phyloP scores from a whole-genome alignment of 2,113 vertebrate species.

The Sceloporus undulatus region DNA sequence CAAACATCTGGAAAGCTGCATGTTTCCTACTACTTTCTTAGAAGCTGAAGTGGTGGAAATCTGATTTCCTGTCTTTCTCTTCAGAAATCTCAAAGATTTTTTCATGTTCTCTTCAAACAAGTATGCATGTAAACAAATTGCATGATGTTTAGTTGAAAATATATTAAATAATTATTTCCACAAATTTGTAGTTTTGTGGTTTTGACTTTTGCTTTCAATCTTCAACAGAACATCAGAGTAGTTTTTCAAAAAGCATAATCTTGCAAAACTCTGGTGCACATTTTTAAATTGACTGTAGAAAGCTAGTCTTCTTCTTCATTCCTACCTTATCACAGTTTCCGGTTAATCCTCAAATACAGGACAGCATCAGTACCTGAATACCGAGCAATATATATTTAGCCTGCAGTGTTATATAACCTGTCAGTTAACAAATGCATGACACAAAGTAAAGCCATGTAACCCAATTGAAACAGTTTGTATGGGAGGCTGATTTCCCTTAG shows the following conservation, averaged over 20 bases:
- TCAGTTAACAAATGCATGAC: slow-evolving; percentile 77
- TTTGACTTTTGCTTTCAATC: background rate
- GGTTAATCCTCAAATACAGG: slow-evolving; percentile 34
- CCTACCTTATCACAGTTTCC: slow-evolving; percentile 11
- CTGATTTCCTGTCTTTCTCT: background rate
- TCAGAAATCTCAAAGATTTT: background rate
- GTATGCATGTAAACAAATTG: background rate
- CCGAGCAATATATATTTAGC: slow-evolving; percentile 61
- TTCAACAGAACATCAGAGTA: background rate
- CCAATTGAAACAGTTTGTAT: slow-evolving; percentile 75
- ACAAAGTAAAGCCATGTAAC: slow-evolving; percentile 77
- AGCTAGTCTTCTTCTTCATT: slow-evolving; percentile 10
- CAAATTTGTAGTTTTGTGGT: too few relatives aligned
- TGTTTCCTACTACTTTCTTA: background rate
- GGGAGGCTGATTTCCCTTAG: slow-evolving; percentile 76
- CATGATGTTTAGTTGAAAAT: background rate
- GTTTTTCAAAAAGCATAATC: background rate
- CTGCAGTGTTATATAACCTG: slow-evolving; percentile 72
- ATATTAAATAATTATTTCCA: background rate
- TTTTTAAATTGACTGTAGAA: slow-evolving; percentile 51
- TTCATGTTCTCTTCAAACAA: background rate
- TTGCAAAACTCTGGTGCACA: background rate
- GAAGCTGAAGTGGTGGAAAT: background rate
- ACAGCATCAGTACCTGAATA: slow-evolving; percentile 44
- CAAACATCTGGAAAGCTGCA: slow-evolving; percentile 11